phyloP scores from a whole-genome alignment of 2,113 vertebrate species.

The Eulemur macaco region DNA sequence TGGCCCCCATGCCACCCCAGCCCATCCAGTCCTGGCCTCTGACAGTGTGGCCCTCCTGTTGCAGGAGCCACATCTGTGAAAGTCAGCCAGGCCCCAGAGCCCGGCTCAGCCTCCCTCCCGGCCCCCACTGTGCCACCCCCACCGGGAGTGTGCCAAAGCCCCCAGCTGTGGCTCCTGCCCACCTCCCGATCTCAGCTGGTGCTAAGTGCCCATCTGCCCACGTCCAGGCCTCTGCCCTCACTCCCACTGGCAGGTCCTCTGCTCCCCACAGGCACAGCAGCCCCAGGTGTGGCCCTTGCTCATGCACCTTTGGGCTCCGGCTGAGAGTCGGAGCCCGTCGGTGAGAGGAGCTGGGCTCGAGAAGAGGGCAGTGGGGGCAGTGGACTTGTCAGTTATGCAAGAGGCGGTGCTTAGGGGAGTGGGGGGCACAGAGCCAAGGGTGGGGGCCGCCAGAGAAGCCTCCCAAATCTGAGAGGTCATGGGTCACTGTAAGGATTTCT shows the following conservation, averaged over 20 bases:
- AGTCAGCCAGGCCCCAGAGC: background rate
- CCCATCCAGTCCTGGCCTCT: background rate
- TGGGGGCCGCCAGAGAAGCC: background rate
- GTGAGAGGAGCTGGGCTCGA: background rate
- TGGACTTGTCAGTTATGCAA: background rate
- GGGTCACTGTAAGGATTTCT: background rate
- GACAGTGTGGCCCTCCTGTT: background rate
- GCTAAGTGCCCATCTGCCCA: fast-evolving
- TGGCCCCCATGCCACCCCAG: fast-evolving
- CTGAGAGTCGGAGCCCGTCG: background rate
- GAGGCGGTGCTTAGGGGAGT: fast-evolving
- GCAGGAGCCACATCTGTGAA: fast-evolving
- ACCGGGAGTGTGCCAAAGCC: background rate
- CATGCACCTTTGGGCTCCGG: fast-evolving
- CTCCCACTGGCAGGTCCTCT: fast-evolving
- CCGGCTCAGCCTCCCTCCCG: background rate
- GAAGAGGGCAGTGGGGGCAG: fast-evolving
- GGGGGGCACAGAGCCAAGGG: background rate
- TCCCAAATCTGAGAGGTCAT: background rate
- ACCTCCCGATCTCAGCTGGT: no score
- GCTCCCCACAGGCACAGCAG: fast-evolving
- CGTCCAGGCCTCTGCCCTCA: background rate
- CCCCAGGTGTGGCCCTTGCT: background rate
- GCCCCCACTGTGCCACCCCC: no score
- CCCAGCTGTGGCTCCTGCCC: background rate